phyloP scores from a whole-genome alignment of 2,797 vertebrate species.

The Discoglossus pictus region DNA sequence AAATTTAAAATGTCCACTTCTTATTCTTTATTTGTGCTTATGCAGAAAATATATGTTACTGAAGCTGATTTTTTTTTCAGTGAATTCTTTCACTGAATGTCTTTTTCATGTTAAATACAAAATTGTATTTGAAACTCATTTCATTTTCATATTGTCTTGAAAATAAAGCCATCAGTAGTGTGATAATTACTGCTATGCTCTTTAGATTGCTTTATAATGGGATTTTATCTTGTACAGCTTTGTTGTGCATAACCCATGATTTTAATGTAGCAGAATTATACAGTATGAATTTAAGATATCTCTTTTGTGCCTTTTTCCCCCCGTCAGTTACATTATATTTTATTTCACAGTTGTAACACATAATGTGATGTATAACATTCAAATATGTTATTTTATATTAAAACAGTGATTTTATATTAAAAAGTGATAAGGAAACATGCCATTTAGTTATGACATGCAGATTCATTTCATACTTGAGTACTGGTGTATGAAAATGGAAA shows the following conservation, averaged over 20 bases:
- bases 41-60: slow-evolving; percentile 5
- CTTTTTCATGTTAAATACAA: slow-evolving; percentile 6
- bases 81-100: slow-evolving; percentile 6
- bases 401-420: too few relatives aligned
- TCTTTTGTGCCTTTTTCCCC: too few relatives aligned
- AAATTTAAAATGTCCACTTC: neutral
- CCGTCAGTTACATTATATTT: too few relatives aligned
- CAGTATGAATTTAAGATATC: too few relatives aligned
- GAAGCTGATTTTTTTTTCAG: neutral
- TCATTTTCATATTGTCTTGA: slow-evolving; percentile 5
- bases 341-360: too few relatives aligned
- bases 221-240: slow-evolving; percentile 6
- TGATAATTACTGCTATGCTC: slow-evolving; percentile 20
- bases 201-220: slow-evolving; percentile 27
- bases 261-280: too few relatives aligned
- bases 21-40: neutral
- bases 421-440: too few relatives aligned
- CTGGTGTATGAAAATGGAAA: too few relatives aligned
- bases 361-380: too few relatives aligned
- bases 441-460: too few relatives aligned
- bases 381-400: too few relatives aligned
- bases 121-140: slow-evolving; percentile 17
- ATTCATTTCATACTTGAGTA: too few relatives aligned
- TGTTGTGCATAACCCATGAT: neutral
- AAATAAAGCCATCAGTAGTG: slow-evolving; percentile 4